Evolutionary conservation across 2,113 vertebrate genomes (phyloP).

Genomic region (Onychostruthus taczanowskii): DNA sequence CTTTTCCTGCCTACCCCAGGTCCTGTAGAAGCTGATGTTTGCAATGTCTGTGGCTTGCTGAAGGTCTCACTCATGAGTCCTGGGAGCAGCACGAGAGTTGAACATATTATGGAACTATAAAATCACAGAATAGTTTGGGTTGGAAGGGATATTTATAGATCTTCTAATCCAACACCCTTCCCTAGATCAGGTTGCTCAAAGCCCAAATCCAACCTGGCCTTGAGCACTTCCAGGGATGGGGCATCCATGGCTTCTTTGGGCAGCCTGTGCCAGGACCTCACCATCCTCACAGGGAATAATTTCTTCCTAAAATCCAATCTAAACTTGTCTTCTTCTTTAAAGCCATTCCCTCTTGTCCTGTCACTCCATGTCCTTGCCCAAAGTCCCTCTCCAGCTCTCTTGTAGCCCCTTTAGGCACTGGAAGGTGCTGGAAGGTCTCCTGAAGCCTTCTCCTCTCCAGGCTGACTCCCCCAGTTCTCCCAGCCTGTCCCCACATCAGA

Average conservation of each 20-base stretch:
- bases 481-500: not conserved
- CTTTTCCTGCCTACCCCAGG: not conserved
- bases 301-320: not conserved
- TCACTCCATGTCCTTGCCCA: not conserved
- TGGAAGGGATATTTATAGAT: not conserved
- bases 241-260: not conserved
- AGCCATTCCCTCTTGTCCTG: not conserved
- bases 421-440: not conserved
- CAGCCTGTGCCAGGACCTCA: not conserved
- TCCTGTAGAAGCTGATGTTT: not conserved
- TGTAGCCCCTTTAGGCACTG: not conserved
- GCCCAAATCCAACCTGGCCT: not conserved
- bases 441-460: not conserved
- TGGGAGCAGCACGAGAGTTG: not conserved
- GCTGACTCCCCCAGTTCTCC: not conserved
- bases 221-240: not conserved
- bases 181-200: not conserved
- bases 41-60: not conserved
- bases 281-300: not conserved
- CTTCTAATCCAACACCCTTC: too few relatives aligned
- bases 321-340: not conserved
- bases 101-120: not conserved
- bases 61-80: not conserved
- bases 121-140: not conserved
- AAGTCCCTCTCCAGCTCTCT: not conserved